Conservation (phyloP, 2,113 vertebrate species). For the Abramis brama region DNA sequence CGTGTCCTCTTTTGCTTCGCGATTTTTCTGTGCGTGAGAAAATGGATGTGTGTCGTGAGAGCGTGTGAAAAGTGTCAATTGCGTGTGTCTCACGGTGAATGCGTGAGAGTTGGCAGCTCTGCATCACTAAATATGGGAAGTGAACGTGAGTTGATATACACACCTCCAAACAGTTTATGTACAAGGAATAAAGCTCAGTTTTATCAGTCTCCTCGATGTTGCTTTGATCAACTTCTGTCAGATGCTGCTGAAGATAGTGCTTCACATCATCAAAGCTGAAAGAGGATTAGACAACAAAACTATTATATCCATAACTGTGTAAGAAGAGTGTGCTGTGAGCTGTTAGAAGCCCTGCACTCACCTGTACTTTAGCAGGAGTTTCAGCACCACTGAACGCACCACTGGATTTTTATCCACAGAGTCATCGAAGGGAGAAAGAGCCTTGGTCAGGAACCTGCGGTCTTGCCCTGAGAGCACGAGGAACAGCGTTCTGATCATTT, state of each 20-base stretch:
- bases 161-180: constrained; percentile 92
- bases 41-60: too few relatives aligned
- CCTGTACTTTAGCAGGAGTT: constrained; percentile 95
- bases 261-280: constrained; percentile 86
- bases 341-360: constrained; percentile 54
- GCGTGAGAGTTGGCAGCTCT: too few relatives aligned
- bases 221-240: constrained; percentile 78
- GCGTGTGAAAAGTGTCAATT: too few relatives aligned
- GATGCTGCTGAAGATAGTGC: constrained; percentile 80
- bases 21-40: too few relatives aligned
- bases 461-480: constrained; percentile 16
- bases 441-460: constrained; percentile 75
- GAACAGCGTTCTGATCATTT: background rate
- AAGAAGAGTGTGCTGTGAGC: too few relatives aligned
- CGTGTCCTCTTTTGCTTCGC: too few relatives aligned
- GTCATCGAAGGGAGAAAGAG: constrained; percentile 89
- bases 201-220: constrained; percentile 78
- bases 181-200: constrained; percentile 85
- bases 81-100: too few relatives aligned
- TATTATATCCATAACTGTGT: background rate
- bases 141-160: background rate
- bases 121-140: too few relatives aligned
- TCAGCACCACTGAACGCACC: constrained; percentile 89
- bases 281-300: background rate
- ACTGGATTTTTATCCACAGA: constrained; percentile 89